phyloP scores from a whole-genome alignment of 2,113 vertebrate genomes.

The Mormyrus iriodes region DNA sequence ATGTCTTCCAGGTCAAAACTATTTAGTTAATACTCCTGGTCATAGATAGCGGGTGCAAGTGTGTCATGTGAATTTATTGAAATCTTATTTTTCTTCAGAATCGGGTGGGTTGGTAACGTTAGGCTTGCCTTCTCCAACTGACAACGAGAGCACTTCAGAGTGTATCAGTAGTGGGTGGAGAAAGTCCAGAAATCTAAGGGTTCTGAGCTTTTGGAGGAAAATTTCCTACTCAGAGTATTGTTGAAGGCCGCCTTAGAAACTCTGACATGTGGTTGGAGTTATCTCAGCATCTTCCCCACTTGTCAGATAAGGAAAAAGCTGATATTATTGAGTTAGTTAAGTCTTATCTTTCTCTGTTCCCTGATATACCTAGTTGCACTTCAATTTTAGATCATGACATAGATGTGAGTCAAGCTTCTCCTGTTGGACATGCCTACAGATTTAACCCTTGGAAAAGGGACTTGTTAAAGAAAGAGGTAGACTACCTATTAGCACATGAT shows the following conservation, averaged over 20 bases:
- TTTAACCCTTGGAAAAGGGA: neutral
- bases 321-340: neutral
- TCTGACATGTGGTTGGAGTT: too few relatives aligned
- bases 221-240: neutral
- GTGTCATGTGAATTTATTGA: neutral
- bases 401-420: neutral
- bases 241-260: neutral
- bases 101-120: too few relatives aligned
- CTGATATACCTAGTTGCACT: neutral
- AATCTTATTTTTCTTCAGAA: neutral
- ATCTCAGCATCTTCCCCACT: neutral
- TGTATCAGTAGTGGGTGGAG: too few relatives aligned
- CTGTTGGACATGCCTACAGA: neutral
- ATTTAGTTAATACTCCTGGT: neutral
- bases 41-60: neutral
- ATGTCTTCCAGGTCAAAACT: neutral
- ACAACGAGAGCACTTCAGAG: too few relatives aligned
- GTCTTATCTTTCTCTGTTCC: neutral
- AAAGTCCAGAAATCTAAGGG: too few relatives aligned
- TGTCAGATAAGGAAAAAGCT: neutral
- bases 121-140: too few relatives aligned
- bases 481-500: constrained; percentile 15
- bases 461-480: neutral
- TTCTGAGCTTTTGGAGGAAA: neutral
- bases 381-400: neutral